These are phyloP conservation scores for Erebia ligea DNA, from an alignment of 2,888 invertebrate genomes.

Conservation along the genomic window DNA sequence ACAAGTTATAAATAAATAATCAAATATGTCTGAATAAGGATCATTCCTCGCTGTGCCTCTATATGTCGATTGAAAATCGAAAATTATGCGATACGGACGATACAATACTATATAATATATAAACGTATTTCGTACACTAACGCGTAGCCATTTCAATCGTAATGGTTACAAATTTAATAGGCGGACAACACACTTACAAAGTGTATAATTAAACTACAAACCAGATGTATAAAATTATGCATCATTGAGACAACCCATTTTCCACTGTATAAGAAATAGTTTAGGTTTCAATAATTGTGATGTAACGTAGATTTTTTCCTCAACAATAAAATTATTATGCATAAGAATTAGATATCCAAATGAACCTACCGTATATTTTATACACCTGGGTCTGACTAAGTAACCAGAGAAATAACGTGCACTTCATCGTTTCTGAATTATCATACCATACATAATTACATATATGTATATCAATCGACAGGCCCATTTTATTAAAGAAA, in stretches of 20 bases:
- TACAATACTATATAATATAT: slow-evolving; percentile 70
- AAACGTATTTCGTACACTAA: slow-evolving; percentile 76
- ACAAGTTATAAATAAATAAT: slow-evolving; percentile 18
- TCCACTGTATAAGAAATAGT: slow-evolving; percentile 58
- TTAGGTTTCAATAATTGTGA: slow-evolving; percentile 70
- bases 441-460: slow-evolving; percentile 25
- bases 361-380: slow-evolving; percentile 31
- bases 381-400: slow-evolving; percentile 40
- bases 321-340: slow-evolving; percentile 27
- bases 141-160: slow-evolving; percentile 77
- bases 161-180: slow-evolving; percentile 81
- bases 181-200: slow-evolving; percentile 82
- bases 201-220: slow-evolving; percentile 81
- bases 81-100: slow-evolving; percentile 63
- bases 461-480: slow-evolving; percentile 32
- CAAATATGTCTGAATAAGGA: slow-evolving; percentile 18
- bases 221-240: slow-evolving; percentile 81
- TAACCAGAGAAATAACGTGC: slow-evolving; percentile 36
- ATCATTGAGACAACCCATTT: slow-evolving; percentile 73
- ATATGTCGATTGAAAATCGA: slow-evolving; percentile 54
- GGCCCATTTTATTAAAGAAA: slow-evolving; percentile 31
- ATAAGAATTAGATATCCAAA: slow-evolving; percentile 5
- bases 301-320: slow-evolving; percentile 59
- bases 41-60: slow-evolving; percentile 52
- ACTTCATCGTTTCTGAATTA: slow-evolving; percentile 33